phyloP scores from a whole-genome alignment of 2,888 invertebrate genomes.

The Malthinus flaveolus region DNA sequence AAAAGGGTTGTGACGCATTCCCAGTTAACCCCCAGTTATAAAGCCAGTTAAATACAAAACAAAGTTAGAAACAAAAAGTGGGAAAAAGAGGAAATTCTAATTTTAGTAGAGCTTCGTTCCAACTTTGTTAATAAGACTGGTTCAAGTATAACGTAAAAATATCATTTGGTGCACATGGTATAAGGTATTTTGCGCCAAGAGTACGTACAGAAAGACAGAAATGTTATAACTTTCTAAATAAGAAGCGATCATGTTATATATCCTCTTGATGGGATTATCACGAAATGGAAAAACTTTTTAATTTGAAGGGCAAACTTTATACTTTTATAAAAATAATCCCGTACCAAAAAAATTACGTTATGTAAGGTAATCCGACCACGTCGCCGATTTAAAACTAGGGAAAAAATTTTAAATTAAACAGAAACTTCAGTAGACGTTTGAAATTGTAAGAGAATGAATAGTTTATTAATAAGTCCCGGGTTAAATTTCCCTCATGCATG shows the following conservation, averaged over 20 bases:
- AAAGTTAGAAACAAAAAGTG: not conserved
- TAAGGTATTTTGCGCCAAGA: constrained; percentile 1
- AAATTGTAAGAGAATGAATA: too few species aligned
- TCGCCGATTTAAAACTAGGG: too few species aligned
- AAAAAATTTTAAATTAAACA: too few species aligned
- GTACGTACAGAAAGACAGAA: not conserved
- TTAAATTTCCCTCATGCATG: too few species aligned
- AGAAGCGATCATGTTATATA: constrained; percentile 35
- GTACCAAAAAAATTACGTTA: not conserved
- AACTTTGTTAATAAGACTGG: constrained; percentile 4
- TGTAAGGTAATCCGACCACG: too few species aligned
- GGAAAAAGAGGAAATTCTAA: not conserved
- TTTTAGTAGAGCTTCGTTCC: not conserved
- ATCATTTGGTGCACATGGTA: constrained; percentile 2
- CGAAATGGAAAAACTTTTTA: constrained; percentile 46
- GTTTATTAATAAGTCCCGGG: too few species aligned
- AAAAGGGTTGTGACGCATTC: constrained; percentile 11
- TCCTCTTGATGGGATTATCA: constrained; percentile 37
- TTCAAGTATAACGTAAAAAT: constrained; percentile 4
- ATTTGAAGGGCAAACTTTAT: constrained; percentile 23
- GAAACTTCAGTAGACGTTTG: too few species aligned
- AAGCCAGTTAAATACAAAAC: constrained; percentile 11
- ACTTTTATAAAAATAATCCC: constrained; percentile 7
- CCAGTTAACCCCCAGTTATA: constrained; percentile 16
- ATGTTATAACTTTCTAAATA: constrained; percentile 14